phyloP scores from a whole-genome alignment of 2,113 vertebrate genomes.

The Alectura lathami region DNA sequence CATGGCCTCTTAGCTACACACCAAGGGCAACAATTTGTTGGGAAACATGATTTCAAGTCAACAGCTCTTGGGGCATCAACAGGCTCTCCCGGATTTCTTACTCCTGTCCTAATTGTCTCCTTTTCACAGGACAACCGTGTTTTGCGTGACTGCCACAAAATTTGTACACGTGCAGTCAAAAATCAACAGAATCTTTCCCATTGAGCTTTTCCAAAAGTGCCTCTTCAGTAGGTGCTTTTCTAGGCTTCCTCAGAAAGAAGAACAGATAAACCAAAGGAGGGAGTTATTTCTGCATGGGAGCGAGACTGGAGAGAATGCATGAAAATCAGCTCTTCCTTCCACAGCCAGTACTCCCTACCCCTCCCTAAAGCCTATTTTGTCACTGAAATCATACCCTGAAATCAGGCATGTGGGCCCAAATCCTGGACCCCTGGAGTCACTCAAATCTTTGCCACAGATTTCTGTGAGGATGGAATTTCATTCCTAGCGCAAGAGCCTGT shows the following conservation, averaged over 20 bases:
- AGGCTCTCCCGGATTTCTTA: background rate
- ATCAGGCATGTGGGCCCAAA: conserved; percentile 24
- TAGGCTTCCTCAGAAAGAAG: background rate
- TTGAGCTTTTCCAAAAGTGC: background rate
- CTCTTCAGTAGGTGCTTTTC: background rate
- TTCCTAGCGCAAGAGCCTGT: background rate
- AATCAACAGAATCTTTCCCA: background rate
- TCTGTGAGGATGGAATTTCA: conserved; percentile 54
- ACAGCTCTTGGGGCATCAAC: background rate
- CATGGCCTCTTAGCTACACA: conserved; percentile 7
- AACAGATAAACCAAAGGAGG: background rate
- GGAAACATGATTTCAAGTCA: background rate
- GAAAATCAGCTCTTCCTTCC: background rate
- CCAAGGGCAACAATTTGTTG: background rate
- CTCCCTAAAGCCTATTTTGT: background rate
- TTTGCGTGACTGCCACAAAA: background rate
- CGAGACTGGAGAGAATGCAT: background rate
- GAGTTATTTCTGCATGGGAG: background rate
- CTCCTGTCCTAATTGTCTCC: background rate
- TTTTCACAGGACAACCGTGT: background rate
- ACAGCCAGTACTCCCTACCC: background rate
- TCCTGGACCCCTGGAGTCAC: background rate
- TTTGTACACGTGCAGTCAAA: accelerated
- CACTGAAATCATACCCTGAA: conserved; percentile 25
- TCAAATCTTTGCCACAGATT: background rate